Base-by-base conservation (phyloP, 2,888 invertebrate genomes). In the Phaedon cochleariae region DNA sequence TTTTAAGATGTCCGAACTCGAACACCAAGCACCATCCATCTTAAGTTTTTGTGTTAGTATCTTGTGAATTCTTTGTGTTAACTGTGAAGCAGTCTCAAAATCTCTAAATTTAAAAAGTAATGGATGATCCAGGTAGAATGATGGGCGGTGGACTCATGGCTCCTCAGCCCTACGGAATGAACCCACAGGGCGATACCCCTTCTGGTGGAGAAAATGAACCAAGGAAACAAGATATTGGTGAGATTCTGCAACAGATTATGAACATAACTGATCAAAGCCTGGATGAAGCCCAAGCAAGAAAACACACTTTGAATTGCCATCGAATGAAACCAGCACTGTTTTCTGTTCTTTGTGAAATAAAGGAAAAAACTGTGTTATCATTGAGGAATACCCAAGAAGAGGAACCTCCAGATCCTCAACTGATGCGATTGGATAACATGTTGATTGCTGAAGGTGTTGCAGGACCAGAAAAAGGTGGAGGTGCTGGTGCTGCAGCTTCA, bases 401-500 rank as follows among this genome's bases (percentile, higher is more conserved):
- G 82, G 97, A 98, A 82, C 97, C 97, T 2, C 97, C 97, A 82
- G 98, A 98, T 86, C 97, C 98, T 6, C 98, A 98, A 84, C 86
- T 99, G 78, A 98, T 99, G 97, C 90, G 99, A 72, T 85, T 99
- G 83, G 98, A 99, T 86, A 99, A 99, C 86, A 99, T 99, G 99
- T 86, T 98, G 81, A 94, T 95, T 72, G 98, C 99, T 0, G 99
- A 99, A 85, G 98, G 99, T 26, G 97, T 97, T 3, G 96, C 97
- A 0, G 97, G 97, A 0, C 97, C 97, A 0, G 97, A 97, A 82
- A 96, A 96, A 81, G 95, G 95, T 0, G 95, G 95, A 12, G 90
- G 93, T 0, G 94, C 94, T 3, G 95, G 95, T 0, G 95, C 95
- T 2, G 94, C 94, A 0, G 95, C 95, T 21, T 94, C 94, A 2